Evolutionary conservation across 2,797 vertebrate species (phyloP).

Genomic region (Enteromius argenteus): DNA sequence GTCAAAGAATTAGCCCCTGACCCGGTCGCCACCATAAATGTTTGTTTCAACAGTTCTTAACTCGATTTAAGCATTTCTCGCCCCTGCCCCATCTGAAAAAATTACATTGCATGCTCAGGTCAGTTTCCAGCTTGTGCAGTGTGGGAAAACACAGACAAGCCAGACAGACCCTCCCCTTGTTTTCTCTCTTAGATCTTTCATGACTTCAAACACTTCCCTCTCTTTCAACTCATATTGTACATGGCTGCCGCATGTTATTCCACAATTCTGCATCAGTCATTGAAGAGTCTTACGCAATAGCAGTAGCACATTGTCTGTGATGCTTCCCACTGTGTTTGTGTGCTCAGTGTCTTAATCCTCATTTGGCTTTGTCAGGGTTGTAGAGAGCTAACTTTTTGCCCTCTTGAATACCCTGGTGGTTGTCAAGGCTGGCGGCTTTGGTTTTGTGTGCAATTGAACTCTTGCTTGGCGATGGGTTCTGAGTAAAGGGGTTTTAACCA

Average conservation of each 20-base stretch:
- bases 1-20: slow-evolving; percentile 13
- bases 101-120: slow-evolving; percentile 65
- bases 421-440: slow-evolving; percentile 73
- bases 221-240: slow-evolving; percentile 48
- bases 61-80: slow-evolving; percentile 55
- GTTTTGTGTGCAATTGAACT: slow-evolving; percentile 76
- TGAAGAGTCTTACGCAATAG: background rate
- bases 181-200: slow-evolving; percentile 62
- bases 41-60: slow-evolving; percentile 38
- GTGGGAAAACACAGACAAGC: slow-evolving; percentile 65
- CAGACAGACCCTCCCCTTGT: slow-evolving; percentile 57
- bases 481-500: slow-evolving; percentile 73
- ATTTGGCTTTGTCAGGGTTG: slow-evolving; percentile 17
- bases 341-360: slow-evolving; percentile 33
- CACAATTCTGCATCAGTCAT: background rate
- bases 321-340: slow-evolving; percentile 1
- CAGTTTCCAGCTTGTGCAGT: slow-evolving; percentile 50
- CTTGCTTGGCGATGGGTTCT: slow-evolving; percentile 70
- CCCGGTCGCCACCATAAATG: slow-evolving; percentile 32
- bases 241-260: background rate
- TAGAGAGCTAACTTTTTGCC: slow-evolving; percentile 57
- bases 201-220: slow-evolving; percentile 61
- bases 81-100: slow-evolving; percentile 56
- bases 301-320: background rate
- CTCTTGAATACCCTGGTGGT: slow-evolving; percentile 73